Evolutionary conservation across 2,888 invertebrate genomes (phyloP).

Genomic region (Caenorhabditis panamensis): DNA sequence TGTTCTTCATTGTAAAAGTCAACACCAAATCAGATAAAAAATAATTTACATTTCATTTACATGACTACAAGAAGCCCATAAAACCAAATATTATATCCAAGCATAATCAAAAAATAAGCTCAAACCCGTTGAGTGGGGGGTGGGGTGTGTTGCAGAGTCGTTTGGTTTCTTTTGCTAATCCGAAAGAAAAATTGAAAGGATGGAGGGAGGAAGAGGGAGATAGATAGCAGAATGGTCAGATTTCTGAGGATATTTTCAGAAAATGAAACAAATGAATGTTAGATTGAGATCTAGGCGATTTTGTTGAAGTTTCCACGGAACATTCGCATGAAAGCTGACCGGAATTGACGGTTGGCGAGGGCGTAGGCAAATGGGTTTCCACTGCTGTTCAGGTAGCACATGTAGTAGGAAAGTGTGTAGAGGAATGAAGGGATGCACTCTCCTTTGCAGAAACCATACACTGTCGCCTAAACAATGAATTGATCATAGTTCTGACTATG

Average conservation of each 20-base stretch:
- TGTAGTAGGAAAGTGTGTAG: slow-evolving; percentile 81
- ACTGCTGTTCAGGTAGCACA: slow-evolving; percentile 80
- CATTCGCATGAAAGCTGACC: slow-evolving; percentile 78
- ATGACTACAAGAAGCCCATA: slow-evolving; percentile 47
- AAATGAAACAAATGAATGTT: too few relatives aligned
- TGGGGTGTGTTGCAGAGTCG: not conserved
- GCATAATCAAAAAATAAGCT: slow-evolving; percentile 2
- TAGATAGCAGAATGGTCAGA: not conserved
- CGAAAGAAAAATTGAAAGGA: not conserved
- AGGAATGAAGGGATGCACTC: slow-evolving; percentile 79
- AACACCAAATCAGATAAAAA: not conserved
- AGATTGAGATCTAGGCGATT: slow-evolving; percentile 43
- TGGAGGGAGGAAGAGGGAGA: not conserved
- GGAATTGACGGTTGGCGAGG: slow-evolving; percentile 81
- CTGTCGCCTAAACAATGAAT: slow-evolving; percentile 76
- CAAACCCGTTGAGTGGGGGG: slow-evolving; percentile 15
- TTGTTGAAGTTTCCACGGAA: slow-evolving; percentile 77
- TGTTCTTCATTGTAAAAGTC: not conserved
- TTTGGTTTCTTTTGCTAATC: slow-evolving; percentile 22
- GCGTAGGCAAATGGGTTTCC: slow-evolving; percentile 81
- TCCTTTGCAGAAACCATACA: slow-evolving; percentile 81
- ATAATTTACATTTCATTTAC: slow-evolving; percentile 5
- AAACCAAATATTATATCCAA: slow-evolving; percentile 12
- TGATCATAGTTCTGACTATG: not conserved
- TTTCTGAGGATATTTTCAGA: too few relatives aligned